Conservation (phyloP, 30 jellyfish, hydroid and myxozoan genomes). For the Hydractinia echinata region DNA sequence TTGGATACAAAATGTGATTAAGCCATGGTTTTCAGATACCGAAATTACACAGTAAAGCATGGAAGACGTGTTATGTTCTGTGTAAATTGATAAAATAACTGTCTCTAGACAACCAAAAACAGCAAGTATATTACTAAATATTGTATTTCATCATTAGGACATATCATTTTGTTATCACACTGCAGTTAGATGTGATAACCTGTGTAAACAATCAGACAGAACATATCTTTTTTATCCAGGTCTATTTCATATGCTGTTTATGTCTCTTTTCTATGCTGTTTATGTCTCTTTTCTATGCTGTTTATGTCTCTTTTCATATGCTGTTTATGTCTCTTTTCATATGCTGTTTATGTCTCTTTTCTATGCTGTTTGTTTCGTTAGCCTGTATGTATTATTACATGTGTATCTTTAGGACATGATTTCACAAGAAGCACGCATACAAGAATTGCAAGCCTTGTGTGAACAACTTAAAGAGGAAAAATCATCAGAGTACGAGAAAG, state of each 20-base stretch:
- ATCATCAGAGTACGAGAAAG: conserved; percentile 81
- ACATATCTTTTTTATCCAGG: too few relatives aligned
- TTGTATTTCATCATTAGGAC: too few relatives aligned
- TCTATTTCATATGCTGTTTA: background rate
- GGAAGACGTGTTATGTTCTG: too few relatives aligned
- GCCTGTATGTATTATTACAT: background rate
- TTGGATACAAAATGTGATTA: too few relatives aligned
- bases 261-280: background rate
- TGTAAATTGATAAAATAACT: too few relatives aligned
- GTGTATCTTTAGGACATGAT: conserved; percentile 58
- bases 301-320: background rate
- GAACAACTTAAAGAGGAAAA: conserved; percentile 79
- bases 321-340: background rate
- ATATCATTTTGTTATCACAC: too few relatives aligned
- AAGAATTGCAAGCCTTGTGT: conserved; percentile 66
- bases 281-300: background rate
- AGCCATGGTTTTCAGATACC: too few relatives aligned
- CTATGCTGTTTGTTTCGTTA: background rate
- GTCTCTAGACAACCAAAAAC: too few relatives aligned
- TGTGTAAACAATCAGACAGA: too few relatives aligned
- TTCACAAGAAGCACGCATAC: conserved; percentile 74
- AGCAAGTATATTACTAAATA: too few relatives aligned
- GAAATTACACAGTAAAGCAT: too few relatives aligned
- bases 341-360: background rate
- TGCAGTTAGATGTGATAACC: too few relatives aligned